phyloP scores from a whole-genome alignment of 2,888 invertebrate genomes.

The Microctonus aethiopoides region DNA sequence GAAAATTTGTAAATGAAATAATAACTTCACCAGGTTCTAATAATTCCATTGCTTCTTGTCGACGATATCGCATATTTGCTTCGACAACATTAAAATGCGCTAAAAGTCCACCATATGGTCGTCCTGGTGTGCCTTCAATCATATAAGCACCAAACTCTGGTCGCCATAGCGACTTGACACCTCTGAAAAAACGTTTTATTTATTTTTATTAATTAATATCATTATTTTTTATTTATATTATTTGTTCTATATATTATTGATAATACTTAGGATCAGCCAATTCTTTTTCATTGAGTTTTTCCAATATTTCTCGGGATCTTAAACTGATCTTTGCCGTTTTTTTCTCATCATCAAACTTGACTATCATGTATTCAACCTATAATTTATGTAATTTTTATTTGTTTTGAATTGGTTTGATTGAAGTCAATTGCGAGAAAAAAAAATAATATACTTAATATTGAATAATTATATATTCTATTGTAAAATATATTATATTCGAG shows the following conservation, averaged over 20 bases:
- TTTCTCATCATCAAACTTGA: slow-evolving; percentile 91
- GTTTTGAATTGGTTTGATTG: not conserved
- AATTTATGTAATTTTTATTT: not conserved
- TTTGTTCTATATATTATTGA: not conserved
- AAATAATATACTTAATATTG: not conserved
- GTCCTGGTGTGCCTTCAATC: slow-evolving; percentile 98
- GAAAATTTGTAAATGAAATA: slow-evolving; percentile 93
- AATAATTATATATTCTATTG: not conserved
- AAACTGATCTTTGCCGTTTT: slow-evolving; percentile 87
- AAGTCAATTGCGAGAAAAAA: not conserved
- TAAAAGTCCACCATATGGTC: slow-evolving; percentile 92
- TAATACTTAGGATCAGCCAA: slow-evolving; percentile 77
- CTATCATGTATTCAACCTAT: slow-evolving; percentile 73
- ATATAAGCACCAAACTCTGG: slow-evolving; percentile 99
- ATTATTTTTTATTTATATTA: not conserved
- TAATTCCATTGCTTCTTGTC: slow-evolving; percentile 84
- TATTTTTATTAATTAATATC: slow-evolving; percentile 72
- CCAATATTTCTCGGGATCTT: slow-evolving; percentile 84
- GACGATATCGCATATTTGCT: slow-evolving; percentile 92
- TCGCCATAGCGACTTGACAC: slow-evolving; percentile 91
- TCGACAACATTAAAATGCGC: slow-evolving; percentile 99
- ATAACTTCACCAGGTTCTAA: slow-evolving; percentile 84
- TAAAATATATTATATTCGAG: not conserved
- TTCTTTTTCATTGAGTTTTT: slow-evolving; percentile 85
- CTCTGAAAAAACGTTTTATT: slow-evolving; percentile 54